Base-by-base conservation (phyloP, 2,797 vertebrate species). In the Uromys caudimaculatus region DNA sequence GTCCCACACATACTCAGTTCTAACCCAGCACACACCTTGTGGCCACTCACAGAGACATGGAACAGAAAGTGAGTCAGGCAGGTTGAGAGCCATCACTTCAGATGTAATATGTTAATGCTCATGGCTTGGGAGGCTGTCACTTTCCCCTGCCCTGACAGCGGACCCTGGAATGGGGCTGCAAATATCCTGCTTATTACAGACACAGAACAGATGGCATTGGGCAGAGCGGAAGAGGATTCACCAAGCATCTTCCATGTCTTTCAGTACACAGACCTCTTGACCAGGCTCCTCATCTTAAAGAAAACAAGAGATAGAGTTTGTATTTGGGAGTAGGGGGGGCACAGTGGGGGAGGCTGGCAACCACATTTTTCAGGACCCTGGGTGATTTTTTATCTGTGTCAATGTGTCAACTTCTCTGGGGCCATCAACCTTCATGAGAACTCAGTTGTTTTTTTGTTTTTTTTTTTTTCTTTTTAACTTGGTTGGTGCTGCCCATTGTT, bases 141-240 rank as follows among this genome's bases (percentile, higher is more conserved):
- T 96, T 97, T 96, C 90, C 97, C 93, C 92, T 91, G 58, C 90
- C 85, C 67, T n/a, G 60, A 71, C 17, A 58, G 77, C 88, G 21
- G 0, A 38, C 54, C 62, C 87, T 4, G 13, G 69, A 38, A 92
- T 56, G n/a, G 13, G 93, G 91, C 69, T 38, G 71, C 71, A 95
- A 84, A 96, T 89, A 81, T 78, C 69, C 67, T 94, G 91, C 96
- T 96, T 95, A 94, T 97, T 95, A 92, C 9, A 94, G 95, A 89
- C 93, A 97, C 79, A 97, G 97, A 97, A 94, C 85, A 93, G 94
- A 96, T 81, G 89, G 94, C 92, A 95, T 78, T 6, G 1, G 92
- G 95, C 92, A 96, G 97, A 92, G 96, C 73, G 81, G 83, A 97
- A 96, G 94, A 52, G 83, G 88, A 92, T 96, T 98, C 84, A 67